Evolutionary conservation across 2,113 vertebrate species (phyloP).

Genomic region (Oncorhynchus kisutch): DNA sequence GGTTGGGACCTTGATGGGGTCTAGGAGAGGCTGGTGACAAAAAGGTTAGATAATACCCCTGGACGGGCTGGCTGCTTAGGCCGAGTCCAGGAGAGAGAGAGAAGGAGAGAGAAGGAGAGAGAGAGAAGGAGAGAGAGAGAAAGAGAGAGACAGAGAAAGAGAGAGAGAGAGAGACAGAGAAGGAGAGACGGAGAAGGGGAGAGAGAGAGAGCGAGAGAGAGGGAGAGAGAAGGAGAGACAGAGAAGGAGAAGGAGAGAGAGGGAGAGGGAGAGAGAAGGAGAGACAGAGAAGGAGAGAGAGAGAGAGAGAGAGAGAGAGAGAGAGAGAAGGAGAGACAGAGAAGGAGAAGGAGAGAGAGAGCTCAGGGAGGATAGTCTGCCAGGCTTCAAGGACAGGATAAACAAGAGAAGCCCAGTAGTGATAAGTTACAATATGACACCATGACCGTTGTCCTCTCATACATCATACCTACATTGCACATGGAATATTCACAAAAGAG

Average conservation of each 20-base stretch:
- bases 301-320: not conserved
- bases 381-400: not conserved
- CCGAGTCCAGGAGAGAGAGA: not conserved
- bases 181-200: rapidly evolving
- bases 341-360: not conserved
- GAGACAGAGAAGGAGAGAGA: too few species aligned
- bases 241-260: too few species aligned
- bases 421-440: not conserved
- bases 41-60: not conserved
- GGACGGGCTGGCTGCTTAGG: not conserved
- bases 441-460: not conserved
- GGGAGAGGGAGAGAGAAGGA: not conserved
- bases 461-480: too few species aligned
- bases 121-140: too few species aligned
- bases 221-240: rapidly evolving
- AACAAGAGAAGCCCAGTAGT: not conserved
- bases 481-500: too few species aligned
- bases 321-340: too few species aligned
- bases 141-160: too few species aligned
- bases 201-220: too few species aligned
- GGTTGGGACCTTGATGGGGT: not conserved
- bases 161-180: too few species aligned
- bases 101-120: not conserved
- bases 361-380: not conserved
- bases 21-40: not conserved